Conservation (phyloP, 1,140 invertebrate species). For the Brachionus rotundiformis region DNA sequence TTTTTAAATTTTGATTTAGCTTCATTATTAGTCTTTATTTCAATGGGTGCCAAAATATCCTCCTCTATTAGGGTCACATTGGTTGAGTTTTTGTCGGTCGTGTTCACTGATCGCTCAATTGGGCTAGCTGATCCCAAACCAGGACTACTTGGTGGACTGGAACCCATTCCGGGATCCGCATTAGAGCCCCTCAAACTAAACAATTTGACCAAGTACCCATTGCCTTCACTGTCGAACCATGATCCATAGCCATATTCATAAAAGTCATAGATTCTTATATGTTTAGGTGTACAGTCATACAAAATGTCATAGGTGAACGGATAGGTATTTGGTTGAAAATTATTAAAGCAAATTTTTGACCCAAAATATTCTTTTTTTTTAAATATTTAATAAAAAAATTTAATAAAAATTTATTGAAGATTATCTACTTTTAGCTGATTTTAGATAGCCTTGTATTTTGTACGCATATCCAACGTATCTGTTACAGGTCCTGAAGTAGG, state of each 20-base stretch:
- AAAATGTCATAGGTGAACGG: not conserved
- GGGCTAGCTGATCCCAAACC: slow-evolving; percentile 13
- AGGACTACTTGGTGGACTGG: not conserved
- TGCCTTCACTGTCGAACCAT: slow-evolving; percentile 21
- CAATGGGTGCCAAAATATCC: not conserved
- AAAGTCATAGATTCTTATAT: slow-evolving; percentile 15
- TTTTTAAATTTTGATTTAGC: not conserved
- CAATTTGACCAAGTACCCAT: not conserved
- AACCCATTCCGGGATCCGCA: not conserved
- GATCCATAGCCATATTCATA: slow-evolving; percentile 42
- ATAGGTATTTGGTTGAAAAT: not conserved
- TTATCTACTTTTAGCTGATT: slow-evolving; percentile 28
- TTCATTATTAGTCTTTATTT: not conserved
- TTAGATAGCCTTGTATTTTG: slow-evolving; percentile 9
- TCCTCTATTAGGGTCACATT: not conserved
- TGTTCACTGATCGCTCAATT: not conserved
- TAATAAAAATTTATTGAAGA: not conserved
- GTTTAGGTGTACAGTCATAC: slow-evolving; percentile 30
- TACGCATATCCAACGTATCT: not conserved
- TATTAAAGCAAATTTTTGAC: slow-evolving; percentile 37
- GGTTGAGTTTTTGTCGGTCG: not conserved
- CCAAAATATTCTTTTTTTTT: slow-evolving; percentile 25
- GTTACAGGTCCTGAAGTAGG: slow-evolving; percentile 10
- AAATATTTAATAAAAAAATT: not conserved
- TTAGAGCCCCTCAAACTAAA: not conserved